phyloP scores from a whole-genome alignment of 2,113 vertebrate genomes.

The Gambusia affinis region DNA sequence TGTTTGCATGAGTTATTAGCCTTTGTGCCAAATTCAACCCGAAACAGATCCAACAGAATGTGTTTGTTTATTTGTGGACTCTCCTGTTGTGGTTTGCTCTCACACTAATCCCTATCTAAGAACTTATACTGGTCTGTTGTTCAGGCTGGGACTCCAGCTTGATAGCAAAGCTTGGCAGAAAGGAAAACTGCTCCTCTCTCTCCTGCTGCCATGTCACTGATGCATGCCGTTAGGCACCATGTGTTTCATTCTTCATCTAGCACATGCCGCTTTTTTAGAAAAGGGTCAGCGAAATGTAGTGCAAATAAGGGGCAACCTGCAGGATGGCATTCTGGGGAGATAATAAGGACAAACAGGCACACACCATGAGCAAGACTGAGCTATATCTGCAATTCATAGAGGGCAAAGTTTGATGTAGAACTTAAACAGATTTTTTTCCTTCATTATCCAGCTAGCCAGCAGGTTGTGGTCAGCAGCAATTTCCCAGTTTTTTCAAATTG shows the following conservation, averaged over 20 bases:
- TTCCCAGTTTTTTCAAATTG: conserved; percentile 36
- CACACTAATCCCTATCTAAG: conserved; percentile 64
- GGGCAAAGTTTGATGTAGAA: conserved; percentile 33
- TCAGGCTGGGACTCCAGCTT: conserved; percentile 51
- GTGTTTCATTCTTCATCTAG: conserved; percentile 54
- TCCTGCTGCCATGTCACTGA: conserved; percentile 54
- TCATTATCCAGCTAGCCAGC: not conserved
- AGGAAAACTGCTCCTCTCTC: conserved; percentile 43
- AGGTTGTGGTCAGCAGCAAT: conserved; percentile 5
- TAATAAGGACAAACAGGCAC: conserved; percentile 41
- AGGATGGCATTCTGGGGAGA: conserved; percentile 31
- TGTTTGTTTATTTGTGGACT: conserved; percentile 56
- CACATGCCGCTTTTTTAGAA: conserved; percentile 28
- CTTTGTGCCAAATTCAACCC: conserved; percentile 23
- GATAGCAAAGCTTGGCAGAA: conserved; percentile 52
- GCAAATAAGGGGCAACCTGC: conserved; percentile 54
- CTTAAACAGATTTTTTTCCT: conserved; percentile 5
- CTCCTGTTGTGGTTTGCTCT: conserved; percentile 36
- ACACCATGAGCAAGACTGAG: conserved; percentile 14
- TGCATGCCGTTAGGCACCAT: conserved; percentile 56
- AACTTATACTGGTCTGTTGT: conserved; percentile 61
- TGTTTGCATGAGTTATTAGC: conserved; percentile 41
- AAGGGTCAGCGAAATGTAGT: conserved; percentile 33
- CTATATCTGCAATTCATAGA: conserved; percentile 28
- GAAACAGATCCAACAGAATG: conserved; percentile 45